Evolutionary conservation across 2,113 vertebrate genomes (phyloP), one percentile per base, ranked within the genome.

Genomic region (Coptodon rendalli): DNA sequence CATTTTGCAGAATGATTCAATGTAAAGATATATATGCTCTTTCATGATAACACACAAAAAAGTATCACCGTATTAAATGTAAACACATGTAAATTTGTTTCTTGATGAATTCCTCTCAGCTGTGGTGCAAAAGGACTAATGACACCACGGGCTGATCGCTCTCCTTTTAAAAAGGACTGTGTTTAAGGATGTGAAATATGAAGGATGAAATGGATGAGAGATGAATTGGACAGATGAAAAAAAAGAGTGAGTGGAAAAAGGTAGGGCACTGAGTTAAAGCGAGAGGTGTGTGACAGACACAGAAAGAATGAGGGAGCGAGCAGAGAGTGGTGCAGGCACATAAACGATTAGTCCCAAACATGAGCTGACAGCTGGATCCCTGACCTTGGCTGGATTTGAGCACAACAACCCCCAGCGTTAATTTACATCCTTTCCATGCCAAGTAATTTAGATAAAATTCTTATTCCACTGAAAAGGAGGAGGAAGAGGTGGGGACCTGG

Each of bases 361-460:
- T 45, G 94, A 95, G 88, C 63, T 94, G 95, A 96, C 94, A 96
- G 91, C 92, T 95, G 93, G 96, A 95, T 95, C 88, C 89, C 73
- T 93, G 92, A 95, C 84, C 96, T 97, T 96, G 95, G 87, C 92
- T 88, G 89, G 91, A 93, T 96, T 93, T 94, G 91, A 92, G 84
- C 78, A 87, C 91, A 95, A 93, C 89, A 85, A 91, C 84, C 93
- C 87, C 63, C 87, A 81, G 93, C 71, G 68, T 88, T 96, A 94
- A 96, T 96, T 96, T 94, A 96, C 96, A 97, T 96, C 92, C 90
- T 94, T 94, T 95, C 94, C 92, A 94, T 95, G 95, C 95, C 95
- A 96, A 96, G 95, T 96, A 94, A 96, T 96, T 96, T 96, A 96
- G 94, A 95, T 94, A 93, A 95, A 93, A 96, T 96, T 95, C 94